These are phyloP conservation scores for Tetramorium simillimum DNA, from an alignment of 1,140 invertebrate species.

Conservation along the genomic window DNA sequence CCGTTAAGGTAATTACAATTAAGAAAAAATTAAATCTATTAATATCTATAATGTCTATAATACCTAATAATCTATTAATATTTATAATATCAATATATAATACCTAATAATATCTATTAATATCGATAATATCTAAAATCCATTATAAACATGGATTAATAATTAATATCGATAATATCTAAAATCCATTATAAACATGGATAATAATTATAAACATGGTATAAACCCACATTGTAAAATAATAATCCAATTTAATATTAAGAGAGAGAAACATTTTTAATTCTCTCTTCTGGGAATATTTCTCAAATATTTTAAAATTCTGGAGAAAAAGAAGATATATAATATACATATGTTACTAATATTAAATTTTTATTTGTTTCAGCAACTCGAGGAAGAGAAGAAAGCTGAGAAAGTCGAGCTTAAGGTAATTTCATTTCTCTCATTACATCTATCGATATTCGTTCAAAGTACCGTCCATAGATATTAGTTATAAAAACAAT, in stretches of 20 bases:
- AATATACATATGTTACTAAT: not conserved
- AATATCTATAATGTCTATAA: no score
- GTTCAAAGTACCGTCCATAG: conserved; percentile 6
- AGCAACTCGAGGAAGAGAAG: conserved; percentile 75
- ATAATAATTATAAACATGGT: not conserved
- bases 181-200: no score
- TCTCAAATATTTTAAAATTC: not conserved
- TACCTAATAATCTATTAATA: no score
- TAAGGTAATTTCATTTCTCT: conserved; percentile 76
- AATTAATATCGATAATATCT: no score
- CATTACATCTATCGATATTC: not conserved
- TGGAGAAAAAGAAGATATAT: not conserved
- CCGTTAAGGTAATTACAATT: no score
- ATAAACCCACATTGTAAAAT: not conserved
- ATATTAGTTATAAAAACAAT: conserved; percentile 35
- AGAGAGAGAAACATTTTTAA: not conserved
- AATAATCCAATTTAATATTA: not conserved
- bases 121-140: no score
- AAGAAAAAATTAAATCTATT: no score
- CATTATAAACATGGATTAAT: no score
- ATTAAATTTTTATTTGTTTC: conserved; percentile 7
- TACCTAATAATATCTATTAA: no score
- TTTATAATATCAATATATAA: no score
- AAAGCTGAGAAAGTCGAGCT: conserved; percentile 81
- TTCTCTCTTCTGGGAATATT: not conserved